Evolutionary conservation across 1,140 invertebrate genomes (phyloP).

Genomic region (Pogonomyrmex barbatus): DNA sequence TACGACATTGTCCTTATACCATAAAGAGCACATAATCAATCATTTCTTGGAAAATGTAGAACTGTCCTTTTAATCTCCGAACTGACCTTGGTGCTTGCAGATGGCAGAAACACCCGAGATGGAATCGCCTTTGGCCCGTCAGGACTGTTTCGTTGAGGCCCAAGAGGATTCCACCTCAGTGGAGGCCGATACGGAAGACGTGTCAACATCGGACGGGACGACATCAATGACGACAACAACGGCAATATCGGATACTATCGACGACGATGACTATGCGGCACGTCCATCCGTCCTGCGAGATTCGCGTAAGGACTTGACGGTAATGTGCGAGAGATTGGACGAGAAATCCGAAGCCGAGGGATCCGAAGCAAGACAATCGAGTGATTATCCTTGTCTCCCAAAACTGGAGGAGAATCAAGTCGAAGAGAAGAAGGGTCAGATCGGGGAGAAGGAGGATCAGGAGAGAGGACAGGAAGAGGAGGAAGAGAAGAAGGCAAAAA

Average conservation of each 20-base stretch:
- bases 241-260: not conserved
- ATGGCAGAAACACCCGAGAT: constrained; percentile 77
- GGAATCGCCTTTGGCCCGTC: constrained; percentile 80
- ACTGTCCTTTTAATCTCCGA: not conserved
- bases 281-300: not conserved
- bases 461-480: too few relatives aligned
- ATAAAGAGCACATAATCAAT: not conserved
- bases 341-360: not conserved
- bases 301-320: constrained; percentile 8
- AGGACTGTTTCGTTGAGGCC: constrained; percentile 73
- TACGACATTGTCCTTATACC: not conserved
- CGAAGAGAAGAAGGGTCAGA: not conserved
- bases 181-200: constrained; percentile 29
- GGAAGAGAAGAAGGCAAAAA: not conserved
- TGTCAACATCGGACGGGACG: not conserved
- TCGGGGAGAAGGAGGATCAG: too few relatives aligned
- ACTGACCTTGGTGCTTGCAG: constrained; percentile 69
- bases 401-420: not conserved
- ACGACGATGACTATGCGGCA: not conserved
- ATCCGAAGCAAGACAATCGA: constrained; percentile 18
- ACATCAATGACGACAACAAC: not conserved
- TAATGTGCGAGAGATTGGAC: constrained; percentile 26
- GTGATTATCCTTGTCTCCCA: not conserved
- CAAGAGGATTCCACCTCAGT: constrained; percentile 81
- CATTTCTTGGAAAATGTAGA: not conserved